Evolutionary conservation across 2,888 invertebrate species (phyloP).

Genomic region (Ephialtes manifestator): DNA sequence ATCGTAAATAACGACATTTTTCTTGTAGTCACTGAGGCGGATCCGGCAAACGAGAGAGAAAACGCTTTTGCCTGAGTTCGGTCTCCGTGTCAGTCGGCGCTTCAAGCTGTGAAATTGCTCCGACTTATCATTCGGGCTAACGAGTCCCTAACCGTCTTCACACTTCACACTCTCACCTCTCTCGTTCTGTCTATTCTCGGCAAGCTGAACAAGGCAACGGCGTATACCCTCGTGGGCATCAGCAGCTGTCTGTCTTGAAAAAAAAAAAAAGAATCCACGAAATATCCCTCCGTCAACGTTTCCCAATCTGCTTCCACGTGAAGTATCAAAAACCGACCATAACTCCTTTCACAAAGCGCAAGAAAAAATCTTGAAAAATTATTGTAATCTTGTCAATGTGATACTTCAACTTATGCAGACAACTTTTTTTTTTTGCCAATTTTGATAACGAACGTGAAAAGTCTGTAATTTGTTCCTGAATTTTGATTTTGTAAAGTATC

Average conservation of each 20-base stretch:
- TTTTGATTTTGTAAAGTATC: too few relatives aligned
- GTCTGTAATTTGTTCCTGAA: too few relatives aligned
- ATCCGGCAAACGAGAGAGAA: slow-evolving; percentile 20
- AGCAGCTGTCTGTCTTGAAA: slow-evolving; percentile 17
- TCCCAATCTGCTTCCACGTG: background rate
- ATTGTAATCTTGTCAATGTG: background rate
- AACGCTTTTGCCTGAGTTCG: slow-evolving; percentile 25
- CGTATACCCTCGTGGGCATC: slow-evolving; percentile 55
- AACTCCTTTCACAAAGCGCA: background rate
- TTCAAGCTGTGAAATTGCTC: slow-evolving; percentile 82
- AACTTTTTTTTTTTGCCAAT: slow-evolving; percentile 16
- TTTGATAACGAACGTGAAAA: slow-evolving; percentile 67
- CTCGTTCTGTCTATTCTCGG: slow-evolving; percentile 63
- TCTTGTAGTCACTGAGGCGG: slow-evolving; percentile 1
- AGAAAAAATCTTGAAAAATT: background rate
- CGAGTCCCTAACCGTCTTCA: slow-evolving; percentile 83
- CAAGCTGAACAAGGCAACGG: slow-evolving; percentile 57
- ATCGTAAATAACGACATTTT: slow-evolving; percentile 3
- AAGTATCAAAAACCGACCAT: background rate
- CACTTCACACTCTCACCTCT: slow-evolving; percentile 78
- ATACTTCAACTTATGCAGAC: background rate
- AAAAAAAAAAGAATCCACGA: slow-evolving; percentile 40
- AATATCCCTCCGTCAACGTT: slow-evolving; percentile 12
- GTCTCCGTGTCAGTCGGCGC: slow-evolving; percentile 76
- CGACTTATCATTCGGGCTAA: slow-evolving; percentile 85